Conservation (phyloP, 23 tunicate species). For the Trididemnum nubilum region DNA sequence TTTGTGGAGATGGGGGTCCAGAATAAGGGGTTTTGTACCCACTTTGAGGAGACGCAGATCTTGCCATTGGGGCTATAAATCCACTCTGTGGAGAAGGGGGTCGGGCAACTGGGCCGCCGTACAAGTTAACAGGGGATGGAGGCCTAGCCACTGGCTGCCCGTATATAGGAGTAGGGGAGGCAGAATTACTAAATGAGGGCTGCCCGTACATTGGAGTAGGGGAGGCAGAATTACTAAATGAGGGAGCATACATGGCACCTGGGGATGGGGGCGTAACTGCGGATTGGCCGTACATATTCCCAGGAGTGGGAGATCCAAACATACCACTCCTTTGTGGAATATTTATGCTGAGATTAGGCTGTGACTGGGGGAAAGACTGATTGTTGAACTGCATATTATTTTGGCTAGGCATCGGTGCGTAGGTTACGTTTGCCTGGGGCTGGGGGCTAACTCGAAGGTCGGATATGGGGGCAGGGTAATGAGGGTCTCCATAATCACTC, state of each 20-base stretch:
- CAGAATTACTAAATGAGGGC: too few relatives aligned
- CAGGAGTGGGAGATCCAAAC: too few relatives aligned
- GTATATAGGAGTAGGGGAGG: not conserved
- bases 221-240: not conserved
- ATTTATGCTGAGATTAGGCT: not conserved
- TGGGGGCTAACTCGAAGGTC: constrained; percentile 13
- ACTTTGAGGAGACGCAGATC: not conserved
- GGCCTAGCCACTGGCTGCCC: not conserved
- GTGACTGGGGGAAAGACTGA: not conserved
- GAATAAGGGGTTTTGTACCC: not conserved
- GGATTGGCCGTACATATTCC: too few relatives aligned
- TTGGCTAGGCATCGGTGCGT: not conserved
- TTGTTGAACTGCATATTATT: not conserved
- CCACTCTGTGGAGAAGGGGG: not conserved
- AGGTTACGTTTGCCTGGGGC: not conserved
- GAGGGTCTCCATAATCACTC: constrained; percentile 6
- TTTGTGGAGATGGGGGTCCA: not conserved
- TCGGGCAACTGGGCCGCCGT: not conserved
- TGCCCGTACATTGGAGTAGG: not conserved
- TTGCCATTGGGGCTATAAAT: not conserved
- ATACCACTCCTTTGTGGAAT: not conserved
- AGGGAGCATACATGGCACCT: not conserved
- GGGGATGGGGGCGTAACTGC: not conserved
- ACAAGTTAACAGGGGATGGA: not conserved
- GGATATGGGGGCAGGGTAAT: not conserved